Evolutionary conservation across 2,888 invertebrate species (phyloP), one percentile per base, ranked within the genome.

Genomic region (Dicranocentrus wangi): DNA sequence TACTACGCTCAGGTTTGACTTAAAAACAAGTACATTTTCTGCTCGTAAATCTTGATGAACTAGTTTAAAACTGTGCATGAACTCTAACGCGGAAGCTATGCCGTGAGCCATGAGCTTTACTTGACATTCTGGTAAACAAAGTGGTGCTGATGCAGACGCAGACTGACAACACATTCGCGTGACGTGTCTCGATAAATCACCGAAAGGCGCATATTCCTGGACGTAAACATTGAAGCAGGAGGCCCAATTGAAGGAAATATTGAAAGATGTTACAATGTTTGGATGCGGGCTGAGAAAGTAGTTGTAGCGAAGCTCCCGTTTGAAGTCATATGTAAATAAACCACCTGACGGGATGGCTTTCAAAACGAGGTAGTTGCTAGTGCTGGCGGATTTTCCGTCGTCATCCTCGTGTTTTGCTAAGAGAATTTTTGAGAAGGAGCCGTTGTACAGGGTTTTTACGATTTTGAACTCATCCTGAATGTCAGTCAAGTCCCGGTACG

Each of bases 241-340:
- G 21, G 89, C 89, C 21, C 93, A 92, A 83, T 91, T 90, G 87
- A 92, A 92, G 73, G 92, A 92, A 60, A 94, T 93, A 85, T 93
- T 92, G 88, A 93, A 94, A 0, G 93, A 93, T 88, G 93, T 93
- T 51, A 94, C 89, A 75, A 94, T 92, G 87, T 92, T 92, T n/a
- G 91, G 92, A 87, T 94, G 94, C 17, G 94, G 93, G 55, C 93
- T 93, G 0, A 94, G 89, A 87, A 93, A 93, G 87, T 93, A 93
- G 84, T 93, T 93, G 88, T 93, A 93, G 87, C 93, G 93, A 87
- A 93, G 93, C 88, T 94, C 94, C 65, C 93, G 91, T 87, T 92
- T 91, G 88, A 94, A 94, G 87, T 94, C 92, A 84, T 90, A 90
- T 39, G 90, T 88, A 2, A 90, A 89, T 5, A 92, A 91, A 32